Base-by-base conservation (phyloP, 2,797 vertebrate species). In the Melopsittacus undulatus region DNA sequence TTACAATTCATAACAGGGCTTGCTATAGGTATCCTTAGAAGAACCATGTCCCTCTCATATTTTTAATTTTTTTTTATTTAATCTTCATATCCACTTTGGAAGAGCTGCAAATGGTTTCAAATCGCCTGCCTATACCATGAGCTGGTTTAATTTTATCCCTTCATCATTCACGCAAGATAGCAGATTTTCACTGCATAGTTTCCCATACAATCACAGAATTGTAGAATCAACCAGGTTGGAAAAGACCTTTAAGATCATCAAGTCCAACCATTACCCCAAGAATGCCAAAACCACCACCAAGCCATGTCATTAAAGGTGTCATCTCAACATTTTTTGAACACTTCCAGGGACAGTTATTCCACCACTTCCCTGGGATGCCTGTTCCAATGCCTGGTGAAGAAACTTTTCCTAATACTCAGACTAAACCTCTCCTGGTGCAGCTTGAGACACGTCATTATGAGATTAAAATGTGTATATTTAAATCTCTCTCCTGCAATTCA, bases 111-210 rank as follows among this genome's bases (percentile, higher is more conserved):
- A 75, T 42, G 32, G 24, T 63, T 94, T 69, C 67, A 94, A 79
- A 78, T 40, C 1, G 2, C 54, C 63, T 51, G 88, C 79, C 82
- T 91, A 62, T 73, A 94, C 92, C 45, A 52, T 9, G 10, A 87
- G 62, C 23, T 68, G 34, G 21, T 79, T 92, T 94, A 78, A 95
- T 91, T 95, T 86, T 84, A 92, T 75, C 73, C 26, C 66, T 62
- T 89, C 52, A 72, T 89, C 43, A 59, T 66, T 82, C 54, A 83
- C 10, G 34, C 56, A 92, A 86, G 59, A 63, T 51, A 78, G 62
- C 49, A 96, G 57, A 81, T 83, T 91, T 92, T 81, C 46, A 77
- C 77, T 66, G 82, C 12, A 27, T 15, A 78, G 62, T n/a, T 91
- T 85, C 42, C 20, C 20, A 46, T 59, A 26, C 23, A 59, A 59